A percentile compares a stretch with the other conserved stretches of the same genome.
Evolutionary conservation across 2,797 vertebrate genomes (phyloP).

Genomic region (Gymnoscopelus braueri): DNA sequence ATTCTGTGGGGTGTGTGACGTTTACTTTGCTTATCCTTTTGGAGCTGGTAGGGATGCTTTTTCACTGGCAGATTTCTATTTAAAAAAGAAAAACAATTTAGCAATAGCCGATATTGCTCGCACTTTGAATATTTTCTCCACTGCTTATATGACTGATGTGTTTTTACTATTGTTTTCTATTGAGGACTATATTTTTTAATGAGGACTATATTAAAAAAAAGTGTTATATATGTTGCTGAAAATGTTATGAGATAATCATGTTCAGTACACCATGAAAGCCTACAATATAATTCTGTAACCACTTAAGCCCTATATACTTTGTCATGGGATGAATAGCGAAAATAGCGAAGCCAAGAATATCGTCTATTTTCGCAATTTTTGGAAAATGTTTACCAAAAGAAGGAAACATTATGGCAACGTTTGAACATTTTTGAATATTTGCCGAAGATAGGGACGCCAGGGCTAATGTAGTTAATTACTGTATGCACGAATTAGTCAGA

Average conservation of each 20-base stretch:
- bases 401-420: no score
- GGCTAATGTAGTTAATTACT: no score
- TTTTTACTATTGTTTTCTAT: conserved; percentile 64
- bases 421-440: no score
- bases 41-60: conserved; percentile 38
- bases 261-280: conserved; percentile 15
- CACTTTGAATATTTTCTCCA: conserved; percentile 46
- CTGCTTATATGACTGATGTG: conserved; percentile 35
- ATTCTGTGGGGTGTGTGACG: conserved; percentile 60
- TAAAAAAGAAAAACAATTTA: conserved; percentile 45
- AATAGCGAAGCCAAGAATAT: no score
- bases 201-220: not conserved
- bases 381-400: no score
- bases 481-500: no score
- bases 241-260: conserved; percentile 16
- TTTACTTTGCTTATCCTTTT: conserved; percentile 61
- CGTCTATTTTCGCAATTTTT: no score
- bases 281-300: conserved; percentile 16
- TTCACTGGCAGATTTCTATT: conserved; percentile 40
- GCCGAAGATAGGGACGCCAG: no score
- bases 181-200: conserved; percentile 46
- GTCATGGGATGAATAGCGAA: no score
- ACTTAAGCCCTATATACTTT: conserved; percentile 2
- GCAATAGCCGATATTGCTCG: conserved; percentile 34
- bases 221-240: conserved; percentile 23